Evolutionary conservation across 2,888 invertebrate genomes (phyloP).

Genomic region (Labia minor): DNA sequence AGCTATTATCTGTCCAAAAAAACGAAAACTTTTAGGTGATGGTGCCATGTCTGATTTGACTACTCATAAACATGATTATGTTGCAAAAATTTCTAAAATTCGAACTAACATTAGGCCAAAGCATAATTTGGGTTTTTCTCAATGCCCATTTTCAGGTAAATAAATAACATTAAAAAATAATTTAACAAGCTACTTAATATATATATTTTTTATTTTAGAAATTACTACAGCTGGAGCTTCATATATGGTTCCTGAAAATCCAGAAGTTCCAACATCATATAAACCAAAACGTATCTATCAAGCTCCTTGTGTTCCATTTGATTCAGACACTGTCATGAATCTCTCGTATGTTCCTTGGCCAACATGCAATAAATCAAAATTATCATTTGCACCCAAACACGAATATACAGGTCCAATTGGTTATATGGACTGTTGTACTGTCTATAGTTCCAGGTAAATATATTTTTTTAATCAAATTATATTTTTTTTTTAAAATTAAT

Average conservation of each 20-base stretch:
- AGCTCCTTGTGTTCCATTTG: background rate
- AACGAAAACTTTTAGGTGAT: conserved; percentile 16
- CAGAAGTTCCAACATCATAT: background rate
- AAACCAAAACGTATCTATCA: background rate
- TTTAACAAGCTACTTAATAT: too few species aligned
- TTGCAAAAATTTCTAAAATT: background rate
- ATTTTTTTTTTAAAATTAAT: too few species aligned
- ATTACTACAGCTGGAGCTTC: background rate
- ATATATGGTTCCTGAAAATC: background rate
- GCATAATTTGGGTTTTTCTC: background rate
- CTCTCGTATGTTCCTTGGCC: background rate
- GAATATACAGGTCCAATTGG: background rate
- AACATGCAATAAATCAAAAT: background rate
- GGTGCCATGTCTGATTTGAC: conserved; percentile 17
- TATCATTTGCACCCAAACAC: background rate
- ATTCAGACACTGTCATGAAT: background rate
- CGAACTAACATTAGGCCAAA: background rate
- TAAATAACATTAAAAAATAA: background rate
- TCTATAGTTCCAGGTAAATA: background rate
- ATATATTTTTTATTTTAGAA: too few species aligned
- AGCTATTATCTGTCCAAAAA: background rate
- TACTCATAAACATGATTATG: conserved; percentile 17
- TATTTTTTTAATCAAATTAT: too few species aligned
- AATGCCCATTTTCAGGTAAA: background rate
- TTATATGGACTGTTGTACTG: background rate